These are phyloP conservation scores for Erynnis tages DNA, from an alignment of 2,888 invertebrate genomes.

Conservation along the genomic window DNA sequence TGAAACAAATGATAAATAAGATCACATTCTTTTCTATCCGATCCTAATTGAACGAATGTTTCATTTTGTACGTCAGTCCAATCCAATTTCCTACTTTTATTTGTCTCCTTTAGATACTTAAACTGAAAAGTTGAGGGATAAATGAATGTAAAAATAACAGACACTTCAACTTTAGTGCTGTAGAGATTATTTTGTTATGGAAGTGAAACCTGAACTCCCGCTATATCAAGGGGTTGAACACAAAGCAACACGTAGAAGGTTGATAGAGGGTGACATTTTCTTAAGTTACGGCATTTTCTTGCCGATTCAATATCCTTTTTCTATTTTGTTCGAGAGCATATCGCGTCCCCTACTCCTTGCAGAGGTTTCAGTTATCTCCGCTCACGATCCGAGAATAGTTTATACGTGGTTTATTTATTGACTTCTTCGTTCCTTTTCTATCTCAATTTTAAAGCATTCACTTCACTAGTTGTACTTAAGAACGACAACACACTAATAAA, in stretches of 20 bases:
- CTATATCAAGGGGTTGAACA: slow-evolving; percentile 41
- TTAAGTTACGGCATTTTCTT: slow-evolving; percentile 56
- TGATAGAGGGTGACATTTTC: slow-evolving; percentile 62
- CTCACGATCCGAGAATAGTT: slow-evolving; percentile 16
- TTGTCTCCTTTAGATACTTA: too few species aligned
- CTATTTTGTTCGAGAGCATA: slow-evolving; percentile 59
- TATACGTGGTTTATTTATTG: slow-evolving; percentile 8
- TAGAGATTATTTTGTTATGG: slow-evolving; percentile 28
- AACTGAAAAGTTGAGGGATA: not conserved
- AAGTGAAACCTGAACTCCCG: slow-evolving; percentile 29
- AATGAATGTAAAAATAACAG: slow-evolving; percentile 6
- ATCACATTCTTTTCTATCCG: not conserved
- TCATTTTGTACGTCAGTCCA: too few species aligned
- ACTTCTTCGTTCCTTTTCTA: not conserved
- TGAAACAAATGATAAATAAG: too few species aligned
- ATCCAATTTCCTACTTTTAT: too few species aligned
- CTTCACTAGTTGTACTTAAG: too few species aligned
- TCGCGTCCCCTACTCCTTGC: slow-evolving; percentile 34
- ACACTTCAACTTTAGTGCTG: slow-evolving; percentile 18
- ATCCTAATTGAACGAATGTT: too few species aligned
- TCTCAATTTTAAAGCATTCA: too few species aligned
- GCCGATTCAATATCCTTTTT: slow-evolving; percentile 71
- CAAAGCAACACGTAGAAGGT: slow-evolving; percentile 52
- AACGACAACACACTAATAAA: too few species aligned
- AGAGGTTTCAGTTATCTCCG: slow-evolving; percentile 24